A percentile compares a stretch with the other conserved stretches of the same genome.
These are phyloP conservation scores for Oxyura jamaicensis DNA, from an alignment of 2,113 vertebrate species.

Conservation along the genomic window DNA sequence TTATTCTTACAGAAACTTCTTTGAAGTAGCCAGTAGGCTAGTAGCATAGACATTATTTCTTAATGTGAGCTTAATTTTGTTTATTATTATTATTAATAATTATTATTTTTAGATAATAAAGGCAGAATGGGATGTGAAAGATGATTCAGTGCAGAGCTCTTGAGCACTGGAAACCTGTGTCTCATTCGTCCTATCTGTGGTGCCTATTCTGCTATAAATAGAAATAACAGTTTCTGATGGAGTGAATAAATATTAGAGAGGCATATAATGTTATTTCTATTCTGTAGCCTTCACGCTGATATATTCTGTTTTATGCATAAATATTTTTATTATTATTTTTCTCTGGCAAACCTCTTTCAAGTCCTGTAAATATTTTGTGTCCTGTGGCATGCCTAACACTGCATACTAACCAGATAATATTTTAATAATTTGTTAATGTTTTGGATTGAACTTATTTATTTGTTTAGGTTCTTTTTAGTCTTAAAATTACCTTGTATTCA, in stretches of 20 bases:
- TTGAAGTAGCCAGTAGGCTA: not conserved
- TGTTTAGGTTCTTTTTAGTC: not conserved
- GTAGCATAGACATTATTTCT: not conserved
- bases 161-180: not conserved
- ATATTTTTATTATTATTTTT: not conserved
- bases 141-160: not conserved
- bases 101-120: not conserved
- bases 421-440: not conserved
- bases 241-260: not conserved
- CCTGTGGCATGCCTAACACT: not conserved
- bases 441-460: not conserved
- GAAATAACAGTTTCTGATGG: not conserved
- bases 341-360: not conserved
- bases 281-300: not conserved
- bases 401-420: not conserved
- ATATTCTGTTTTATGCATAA: not conserved
- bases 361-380: not conserved
- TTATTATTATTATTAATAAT: not conserved
- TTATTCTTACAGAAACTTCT: not conserved
- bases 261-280: not conserved
- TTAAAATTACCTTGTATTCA: not conserved
- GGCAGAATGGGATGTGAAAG: not conserved
- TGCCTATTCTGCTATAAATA: not conserved
- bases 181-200: not conserved
- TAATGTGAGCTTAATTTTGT: not conserved